These are phyloP conservation scores for Nesometra sesokonis DNA, from an alignment of 35 echinoderm and acorn worm species.

Conservation along the genomic window DNA sequence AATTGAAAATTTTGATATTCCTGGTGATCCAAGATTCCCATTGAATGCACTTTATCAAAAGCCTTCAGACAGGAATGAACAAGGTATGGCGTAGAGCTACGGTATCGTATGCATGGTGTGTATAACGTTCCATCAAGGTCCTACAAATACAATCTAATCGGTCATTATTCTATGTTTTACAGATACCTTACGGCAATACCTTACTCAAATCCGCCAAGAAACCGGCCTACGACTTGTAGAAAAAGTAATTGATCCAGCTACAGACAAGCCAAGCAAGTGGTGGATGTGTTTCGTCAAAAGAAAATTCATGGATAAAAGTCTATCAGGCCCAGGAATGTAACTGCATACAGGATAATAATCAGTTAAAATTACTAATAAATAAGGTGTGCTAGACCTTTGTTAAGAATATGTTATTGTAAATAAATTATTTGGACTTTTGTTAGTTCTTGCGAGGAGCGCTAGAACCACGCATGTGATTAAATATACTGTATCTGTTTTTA, in stretches of 20 bases:
- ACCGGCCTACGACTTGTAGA: conserved; percentile 56
- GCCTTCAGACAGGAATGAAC: conserved; percentile 51
- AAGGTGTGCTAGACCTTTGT: no score
- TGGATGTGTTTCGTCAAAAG: conserved; percentile 99
- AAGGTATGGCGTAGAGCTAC: conserved; percentile 49
- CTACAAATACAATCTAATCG: no score
- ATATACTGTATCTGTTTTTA: no score
- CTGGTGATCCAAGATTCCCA: conserved; percentile 80
- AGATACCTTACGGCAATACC: conserved; percentile 25
- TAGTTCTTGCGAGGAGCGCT: no score
- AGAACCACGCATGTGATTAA: no score
- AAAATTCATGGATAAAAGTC: conserved; percentile 99
- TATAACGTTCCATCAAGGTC: no score
- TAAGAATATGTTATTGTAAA: no score
- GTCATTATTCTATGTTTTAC: no score
- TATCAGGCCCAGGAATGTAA: conserved; percentile 58
- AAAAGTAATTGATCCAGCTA: conserved; percentile 70
- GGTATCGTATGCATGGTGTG: no score
- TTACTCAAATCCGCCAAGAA: conserved; percentile 82
- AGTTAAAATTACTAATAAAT: no score
- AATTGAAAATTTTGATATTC: conserved; percentile 61
- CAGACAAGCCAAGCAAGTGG: conserved; percentile 85
- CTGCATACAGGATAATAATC: not conserved
- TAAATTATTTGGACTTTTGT: no score
- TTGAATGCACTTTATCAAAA: conserved; percentile 86